Evolutionary conservation across 2,113 vertebrate genomes (phyloP), one percentile per base, ranked within the genome.

Genomic region (Labeo catla): DNA sequence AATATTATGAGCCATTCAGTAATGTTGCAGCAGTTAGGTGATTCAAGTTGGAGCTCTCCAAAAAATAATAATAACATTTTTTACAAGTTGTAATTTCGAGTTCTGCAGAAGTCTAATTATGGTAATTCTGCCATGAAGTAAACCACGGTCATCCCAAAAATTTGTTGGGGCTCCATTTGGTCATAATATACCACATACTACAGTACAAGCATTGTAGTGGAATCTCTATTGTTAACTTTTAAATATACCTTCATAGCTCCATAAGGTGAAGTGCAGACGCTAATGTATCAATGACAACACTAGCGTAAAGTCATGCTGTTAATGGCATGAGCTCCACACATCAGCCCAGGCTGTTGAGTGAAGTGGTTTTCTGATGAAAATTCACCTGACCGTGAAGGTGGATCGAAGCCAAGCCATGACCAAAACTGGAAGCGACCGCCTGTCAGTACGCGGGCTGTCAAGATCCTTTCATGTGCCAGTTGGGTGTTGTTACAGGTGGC

Each of bases 401-500:
- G 66, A 47, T 15, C 1, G 5, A 13, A 57, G 63, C 72, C 83
- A 82, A 63, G 13, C 28, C 34, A 66, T 72, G 54, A 49, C 68
- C 59, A 70, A 43, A 13, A n/a, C 59, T 74, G 12, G 15, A 49
- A 72, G n/a, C 6, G 19, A 11, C 57, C 73, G 39, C 82, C 57
- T 74, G 54, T 83, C 73, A 49, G 28, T 65, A 36, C 28, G n/a
- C 3, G 16, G 54, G 19, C 77, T 63, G 16, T 54, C 81, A 50
- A 73, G 82, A 65, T 34, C 78, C 66, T 76, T 84, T 84, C 77
- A 86, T 86, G 61, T 87, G 73, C 59, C 47, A 19, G 9, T 23
- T 76, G 43, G 15, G 54, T 88, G 76, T 85, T 87, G 87, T 86
- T 89, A 87, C 87, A 90, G 87, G 89, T 90, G 85, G 89, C 82